These are phyloP conservation scores for Ennomos fuscantarius DNA, from an alignment of 2,888 invertebrate genomes.

Conservation along the genomic window DNA sequence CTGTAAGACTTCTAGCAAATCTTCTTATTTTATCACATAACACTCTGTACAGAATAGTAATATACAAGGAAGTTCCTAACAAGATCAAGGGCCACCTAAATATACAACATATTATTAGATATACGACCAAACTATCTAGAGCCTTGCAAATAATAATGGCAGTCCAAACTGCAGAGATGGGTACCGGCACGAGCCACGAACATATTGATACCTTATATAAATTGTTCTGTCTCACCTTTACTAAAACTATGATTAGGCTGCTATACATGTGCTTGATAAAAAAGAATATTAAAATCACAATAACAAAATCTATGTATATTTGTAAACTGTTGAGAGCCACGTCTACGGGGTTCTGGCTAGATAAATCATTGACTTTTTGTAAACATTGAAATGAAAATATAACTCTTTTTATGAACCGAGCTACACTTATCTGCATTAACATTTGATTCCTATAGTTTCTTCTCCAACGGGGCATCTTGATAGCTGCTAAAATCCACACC, in stretches of 20 bases:
- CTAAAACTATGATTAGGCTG: slow-evolving; percentile 69
- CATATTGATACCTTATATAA: slow-evolving; percentile 61
- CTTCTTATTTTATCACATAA: slow-evolving; percentile 66
- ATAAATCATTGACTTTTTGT: slow-evolving; percentile 43
- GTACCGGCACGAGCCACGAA: slow-evolving; percentile 69
- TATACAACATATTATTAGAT: slow-evolving; percentile 63
- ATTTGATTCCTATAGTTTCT: slow-evolving; percentile 78
- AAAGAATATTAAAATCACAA: slow-evolving; percentile 69
- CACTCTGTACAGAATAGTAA: slow-evolving; percentile 63
- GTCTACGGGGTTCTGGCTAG: slow-evolving; percentile 32
- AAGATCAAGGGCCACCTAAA: slow-evolving; percentile 74
- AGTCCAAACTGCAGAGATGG: slow-evolving; percentile 56
- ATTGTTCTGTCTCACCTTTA: slow-evolving; percentile 64
- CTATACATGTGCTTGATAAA: slow-evolving; percentile 79
- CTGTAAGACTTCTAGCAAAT: slow-evolving; percentile 68
- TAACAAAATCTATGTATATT: slow-evolving; percentile 72
- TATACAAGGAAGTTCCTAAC: slow-evolving; percentile 63
- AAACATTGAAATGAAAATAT: slow-evolving; percentile 58
- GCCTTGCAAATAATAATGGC: slow-evolving; percentile 44
- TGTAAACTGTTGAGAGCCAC: slow-evolving; percentile 51
- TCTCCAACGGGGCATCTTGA: slow-evolving; percentile 70
- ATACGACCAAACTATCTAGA: slow-evolving; percentile 54
- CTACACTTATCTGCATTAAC: slow-evolving; percentile 73
- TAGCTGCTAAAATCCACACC: slow-evolving; percentile 64
- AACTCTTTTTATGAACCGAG: slow-evolving; percentile 68